A percentile compares a stretch with the other conserved stretches of the same genome.
Conservation (phyloP, 2,888 invertebrate genomes). For the Cephalotes varians region DNA sequence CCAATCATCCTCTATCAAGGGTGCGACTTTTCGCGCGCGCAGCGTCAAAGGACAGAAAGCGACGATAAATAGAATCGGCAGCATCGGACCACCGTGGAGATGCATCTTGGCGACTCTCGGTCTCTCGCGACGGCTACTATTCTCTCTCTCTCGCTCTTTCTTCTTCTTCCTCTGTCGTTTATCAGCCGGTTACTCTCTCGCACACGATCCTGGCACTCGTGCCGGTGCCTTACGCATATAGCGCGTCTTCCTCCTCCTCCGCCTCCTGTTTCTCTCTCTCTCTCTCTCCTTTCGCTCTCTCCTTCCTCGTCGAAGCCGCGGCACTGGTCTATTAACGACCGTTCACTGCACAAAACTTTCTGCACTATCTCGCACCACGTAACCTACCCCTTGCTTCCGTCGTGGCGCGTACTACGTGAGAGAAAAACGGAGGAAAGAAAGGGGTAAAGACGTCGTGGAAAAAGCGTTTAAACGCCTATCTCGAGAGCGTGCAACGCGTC, state of each 20-base stretch:
- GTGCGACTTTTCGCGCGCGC: conserved; percentile 87
- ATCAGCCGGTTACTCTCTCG: conserved; percentile 41
- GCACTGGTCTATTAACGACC: conserved; percentile 79
- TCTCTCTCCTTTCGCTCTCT: conserved; percentile 53
- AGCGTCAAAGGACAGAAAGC: conserved; percentile 83
- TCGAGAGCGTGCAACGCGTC: conserved; percentile 13
- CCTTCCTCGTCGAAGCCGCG: conserved; percentile 55
- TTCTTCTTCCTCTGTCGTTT: conserved; percentile 20
- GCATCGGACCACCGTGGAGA: conserved; percentile 76
- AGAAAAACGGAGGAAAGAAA: background rate
- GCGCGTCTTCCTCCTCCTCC: conserved; percentile 57
- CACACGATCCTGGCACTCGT: conserved; percentile 67
- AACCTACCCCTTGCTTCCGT: conserved; percentile 24
- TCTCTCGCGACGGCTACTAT: conserved; percentile 32
- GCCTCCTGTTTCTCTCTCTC: conserved; percentile 38
- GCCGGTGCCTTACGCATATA: conserved; percentile 61
- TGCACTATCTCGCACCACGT: conserved; percentile 64
- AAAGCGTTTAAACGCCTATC: background rate
- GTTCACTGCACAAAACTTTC: conserved; percentile 80
- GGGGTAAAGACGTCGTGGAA: too few relatives aligned
- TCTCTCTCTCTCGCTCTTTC: conserved; percentile 39
- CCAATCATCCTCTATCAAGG: conserved; percentile 90
- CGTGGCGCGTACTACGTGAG: background rate
- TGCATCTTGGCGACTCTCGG: conserved; percentile 76
- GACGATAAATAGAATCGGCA: conserved; percentile 81